Base-by-base conservation (phyloP, 2,113 vertebrate genomes). In the Chitala chitala region DNA sequence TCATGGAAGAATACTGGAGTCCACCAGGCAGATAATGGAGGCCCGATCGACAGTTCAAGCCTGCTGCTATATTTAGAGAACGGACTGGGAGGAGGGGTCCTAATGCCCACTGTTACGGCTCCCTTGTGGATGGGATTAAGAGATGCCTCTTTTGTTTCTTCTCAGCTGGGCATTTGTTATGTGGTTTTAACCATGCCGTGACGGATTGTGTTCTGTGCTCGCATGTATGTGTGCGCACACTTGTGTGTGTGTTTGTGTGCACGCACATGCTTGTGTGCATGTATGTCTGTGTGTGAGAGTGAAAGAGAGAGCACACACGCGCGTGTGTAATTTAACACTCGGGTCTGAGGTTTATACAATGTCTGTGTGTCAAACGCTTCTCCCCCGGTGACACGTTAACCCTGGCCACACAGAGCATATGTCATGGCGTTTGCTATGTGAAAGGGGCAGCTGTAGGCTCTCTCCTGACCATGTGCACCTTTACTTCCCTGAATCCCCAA, bases 1-100 rank as follows among this genome's bases (percentile, higher is more conserved):
- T 88, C 86, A 89, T 85, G 78, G 87, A 83, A 77, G 83, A 88
- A 87, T 82, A 90, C 80, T 83, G 82, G 82, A 85, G 82, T 77
- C 79, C 66, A 76, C 73, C 77, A 42, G 83, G 76, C 77, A 76
- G 83, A 88, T 88, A 86, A 89, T 83, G 85, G 82, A 84, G 81
- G 71, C 81, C 83, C 81, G 79, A 83, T 81, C 80, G 80, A 87
- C 82, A 78, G 77, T 79, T 51, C 84, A 81, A 81, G 64, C 74
- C 75, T 79, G 63, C 1, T 38, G 40, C 78, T 87, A 88, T 86
- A 84, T 87, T 83, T 87, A 88, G 81, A 70, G 73, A 38, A 38
- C 56, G 73, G 74, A 51, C 61, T 66, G 42, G 33, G 75, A 13
- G 78, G 53, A 66, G n/a, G 31, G 68, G 74, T 9, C 15, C 20